A percentile compares a stretch with the other conserved stretches of the same genome.
phyloP scores from a whole-genome alignment of 37 sponge, comb jelly and placozoan genomes.

The Halichondria panicea region DNA sequence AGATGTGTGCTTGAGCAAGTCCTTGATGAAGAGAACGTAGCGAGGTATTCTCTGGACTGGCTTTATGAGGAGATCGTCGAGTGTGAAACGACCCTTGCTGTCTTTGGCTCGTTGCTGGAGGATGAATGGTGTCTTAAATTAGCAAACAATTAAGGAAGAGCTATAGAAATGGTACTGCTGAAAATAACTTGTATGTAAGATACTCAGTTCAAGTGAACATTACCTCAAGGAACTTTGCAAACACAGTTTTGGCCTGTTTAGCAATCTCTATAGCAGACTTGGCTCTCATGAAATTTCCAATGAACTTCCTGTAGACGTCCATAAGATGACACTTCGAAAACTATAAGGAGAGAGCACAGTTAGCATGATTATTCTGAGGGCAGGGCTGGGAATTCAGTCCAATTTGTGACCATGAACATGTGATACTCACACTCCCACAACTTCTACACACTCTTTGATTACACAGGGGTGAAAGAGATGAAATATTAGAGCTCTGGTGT shows the following conservation, averaged over 20 bases:
- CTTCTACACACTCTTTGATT: background rate
- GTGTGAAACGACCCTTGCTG: slow-evolving; percentile 54
- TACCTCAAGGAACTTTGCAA: slow-evolving; percentile 80
- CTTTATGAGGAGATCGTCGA: slow-evolving; percentile 83
- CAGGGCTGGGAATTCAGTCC: too few species aligned
- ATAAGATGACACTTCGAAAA: slow-evolving; percentile 69
- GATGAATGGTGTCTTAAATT: too few species aligned
- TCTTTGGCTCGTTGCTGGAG: slow-evolving; percentile 57
- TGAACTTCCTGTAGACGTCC: slow-evolving; percentile 75
- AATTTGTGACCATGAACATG: background rate
- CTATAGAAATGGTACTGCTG: too few species aligned
- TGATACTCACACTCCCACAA: background rate
- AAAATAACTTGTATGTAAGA: too few species aligned
- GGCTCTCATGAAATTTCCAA: slow-evolving; percentile 77
- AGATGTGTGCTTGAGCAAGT: slow-evolving; percentile 82
- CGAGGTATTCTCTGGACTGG: slow-evolving; percentile 92
- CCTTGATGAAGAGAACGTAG: slow-evolving; percentile 87
- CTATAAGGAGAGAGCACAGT: slow-evolving; percentile 28
- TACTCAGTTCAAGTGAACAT: background rate
- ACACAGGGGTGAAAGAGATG: background rate
- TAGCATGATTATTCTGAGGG: background rate
- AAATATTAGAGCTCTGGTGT: too few species aligned
- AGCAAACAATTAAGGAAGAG: too few species aligned
- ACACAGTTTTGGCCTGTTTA: slow-evolving; percentile 48
- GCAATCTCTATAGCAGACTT: slow-evolving; percentile 62